Conservation (phyloP, 2,888 invertebrate species). For the Archaeoteleia sp. region DNA sequence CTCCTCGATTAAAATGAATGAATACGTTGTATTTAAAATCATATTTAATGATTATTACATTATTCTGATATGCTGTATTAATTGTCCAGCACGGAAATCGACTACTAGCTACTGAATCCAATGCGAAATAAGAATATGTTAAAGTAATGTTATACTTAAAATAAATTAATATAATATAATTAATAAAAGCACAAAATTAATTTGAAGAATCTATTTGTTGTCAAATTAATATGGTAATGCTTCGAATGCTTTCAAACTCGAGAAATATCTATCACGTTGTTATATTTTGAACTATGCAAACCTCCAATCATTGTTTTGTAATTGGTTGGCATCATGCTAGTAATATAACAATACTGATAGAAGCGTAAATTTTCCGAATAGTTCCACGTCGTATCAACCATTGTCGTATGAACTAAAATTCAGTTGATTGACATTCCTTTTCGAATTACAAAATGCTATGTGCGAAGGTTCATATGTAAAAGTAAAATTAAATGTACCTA, state of each 20-base stretch:
- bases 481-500: slow-evolving; percentile 30
- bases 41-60: too few species aligned
- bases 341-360: slow-evolving; percentile 49
- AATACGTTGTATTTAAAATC: too few species aligned
- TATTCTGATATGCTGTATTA: too few species aligned
- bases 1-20: too few species aligned
- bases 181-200: slow-evolving; percentile 16
- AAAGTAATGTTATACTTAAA: too few species aligned
- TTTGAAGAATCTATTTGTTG: slow-evolving; percentile 18
- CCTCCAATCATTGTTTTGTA: slow-evolving; percentile 48
- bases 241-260: slow-evolving; percentile 32
- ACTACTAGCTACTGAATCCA: too few species aligned
- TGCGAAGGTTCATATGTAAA: slow-evolving; percentile 37
- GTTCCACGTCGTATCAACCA: slow-evolving; percentile 50
- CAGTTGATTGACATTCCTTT: slow-evolving; percentile 49
- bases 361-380: slow-evolving; percentile 51
- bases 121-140: too few species aligned
- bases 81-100: too few species aligned
- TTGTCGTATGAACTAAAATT: slow-evolving; percentile 49
- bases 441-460: slow-evolving; percentile 45
- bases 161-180: slow-evolving; percentile 11
- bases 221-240: slow-evolving; percentile 39
- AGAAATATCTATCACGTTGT: slow-evolving; percentile 40
- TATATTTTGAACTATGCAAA: slow-evolving; percentile 47
- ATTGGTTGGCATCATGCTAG: slow-evolving; percentile 49